Evolutionary conservation across 2,888 invertebrate genomes (phyloP).

Genomic region (Papilio protenor): DNA sequence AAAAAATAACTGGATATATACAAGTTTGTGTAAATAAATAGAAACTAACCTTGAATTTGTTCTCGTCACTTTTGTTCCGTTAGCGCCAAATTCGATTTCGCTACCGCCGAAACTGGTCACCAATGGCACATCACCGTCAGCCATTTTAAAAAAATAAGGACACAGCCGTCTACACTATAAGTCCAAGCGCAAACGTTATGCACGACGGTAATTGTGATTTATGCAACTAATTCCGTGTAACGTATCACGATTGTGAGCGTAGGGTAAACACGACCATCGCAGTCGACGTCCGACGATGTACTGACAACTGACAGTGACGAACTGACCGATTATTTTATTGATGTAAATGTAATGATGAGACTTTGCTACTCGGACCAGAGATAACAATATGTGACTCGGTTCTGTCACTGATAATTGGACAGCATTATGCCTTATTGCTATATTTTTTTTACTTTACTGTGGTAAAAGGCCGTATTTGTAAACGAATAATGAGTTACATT

Average conservation of each 20-base stretch:
- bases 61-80: conserved; percentile 73
- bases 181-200: conserved; percentile 40
- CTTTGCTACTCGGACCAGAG: conserved; percentile 55
- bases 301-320: conserved; percentile 55
- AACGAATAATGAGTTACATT: background rate
- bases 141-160: conserved; percentile 57
- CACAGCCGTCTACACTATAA: conserved; percentile 38
- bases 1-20: conserved; percentile 38
- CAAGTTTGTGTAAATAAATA: conserved; percentile 42
- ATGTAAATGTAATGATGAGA: conserved; percentile 75
- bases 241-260: conserved; percentile 39
- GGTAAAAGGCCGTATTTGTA: background rate
- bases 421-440: conserved; percentile 59
- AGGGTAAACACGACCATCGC: conserved; percentile 50
- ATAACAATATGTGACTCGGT: conserved; percentile 71
- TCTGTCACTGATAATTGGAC: conserved; percentile 77
- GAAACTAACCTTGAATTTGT: conserved; percentile 76
- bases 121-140: conserved; percentile 78
- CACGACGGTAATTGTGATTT: conserved; percentile 43
- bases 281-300: conserved; percentile 64
- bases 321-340: conserved; percentile 74
- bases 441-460: conserved; percentile 39
- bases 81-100: conserved; percentile 75
- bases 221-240: conserved; percentile 44
- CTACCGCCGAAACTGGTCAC: conserved; percentile 76